phyloP scores from a whole-genome alignment of 2,113 vertebrate species.

The Probosciger aterrimus region DNA sequence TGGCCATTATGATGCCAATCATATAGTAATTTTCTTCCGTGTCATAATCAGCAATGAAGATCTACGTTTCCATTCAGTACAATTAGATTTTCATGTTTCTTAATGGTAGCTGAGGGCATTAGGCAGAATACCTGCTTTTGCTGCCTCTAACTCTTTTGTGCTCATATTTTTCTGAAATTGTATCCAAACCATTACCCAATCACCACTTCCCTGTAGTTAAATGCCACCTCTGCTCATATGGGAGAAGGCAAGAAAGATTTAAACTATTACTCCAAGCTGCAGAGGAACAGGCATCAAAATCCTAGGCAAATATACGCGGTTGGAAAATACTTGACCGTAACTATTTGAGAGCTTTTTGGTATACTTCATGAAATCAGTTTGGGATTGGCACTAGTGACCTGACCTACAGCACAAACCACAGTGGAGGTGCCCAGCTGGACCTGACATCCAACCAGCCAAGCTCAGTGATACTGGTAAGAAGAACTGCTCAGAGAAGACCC shows the following conservation, averaged over 20 bases:
- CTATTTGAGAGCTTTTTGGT: neutral
- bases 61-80: conserved; percentile 57
- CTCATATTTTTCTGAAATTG: conserved; percentile 10
- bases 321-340: neutral
- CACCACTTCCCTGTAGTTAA: neutral
- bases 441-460: neutral
- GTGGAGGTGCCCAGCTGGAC: fast-evolving
- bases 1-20: conserved; percentile 72
- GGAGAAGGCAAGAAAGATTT: neutral
- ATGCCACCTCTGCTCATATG: neutral
- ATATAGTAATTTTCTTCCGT: conserved; percentile 59
- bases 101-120: conserved; percentile 56
- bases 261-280: neutral
- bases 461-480: neutral
- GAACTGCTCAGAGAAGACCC: neutral
- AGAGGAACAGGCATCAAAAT: neutral
- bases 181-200: conserved; percentile 35
- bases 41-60: conserved; percentile 67
- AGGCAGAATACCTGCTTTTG: conserved; percentile 39
- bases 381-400: neutral
- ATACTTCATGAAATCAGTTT: neutral
- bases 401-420: neutral
- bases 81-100: conserved; percentile 66
- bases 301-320: neutral
- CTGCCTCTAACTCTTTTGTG: conserved; percentile 19